Percentiles rank a stretch among this genome's conserved stretches.
Conservation (phyloP, 2,888 invertebrate genomes). For the Cheilosia pagana region DNA sequence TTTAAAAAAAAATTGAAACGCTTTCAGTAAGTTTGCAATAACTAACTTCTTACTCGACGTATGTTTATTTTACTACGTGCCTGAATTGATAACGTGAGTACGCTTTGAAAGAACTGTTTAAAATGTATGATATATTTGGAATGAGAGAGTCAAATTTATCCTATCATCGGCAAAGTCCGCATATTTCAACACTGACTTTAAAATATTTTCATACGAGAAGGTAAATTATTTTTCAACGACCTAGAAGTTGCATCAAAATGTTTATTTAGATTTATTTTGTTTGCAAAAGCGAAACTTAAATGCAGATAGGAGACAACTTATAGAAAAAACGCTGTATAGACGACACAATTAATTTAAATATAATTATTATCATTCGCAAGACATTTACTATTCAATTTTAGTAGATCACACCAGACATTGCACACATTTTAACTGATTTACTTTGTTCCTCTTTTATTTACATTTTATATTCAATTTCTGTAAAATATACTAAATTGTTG, state of each 20-base stretch:
- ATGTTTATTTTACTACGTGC: too few species aligned
- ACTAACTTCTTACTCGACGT: too few species aligned
- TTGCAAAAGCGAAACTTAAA: constrained; percentile 7
- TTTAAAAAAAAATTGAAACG: constrained; percentile 3
- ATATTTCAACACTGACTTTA: not conserved
- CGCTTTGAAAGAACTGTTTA: too few species aligned
- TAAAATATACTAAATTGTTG: constrained; percentile 15
- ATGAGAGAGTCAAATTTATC: too few species aligned
- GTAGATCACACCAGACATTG: constrained; percentile 74
- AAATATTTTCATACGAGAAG: not conserved
- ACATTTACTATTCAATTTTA: constrained; percentile 61
- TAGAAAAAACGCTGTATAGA: constrained; percentile 3
- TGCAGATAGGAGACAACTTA: not conserved
- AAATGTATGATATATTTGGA: too few species aligned
- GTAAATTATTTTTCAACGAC: not conserved
- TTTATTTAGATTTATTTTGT: constrained; percentile 28
- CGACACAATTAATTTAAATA: constrained; percentile 2
- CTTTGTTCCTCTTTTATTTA: constrained; percentile 39
- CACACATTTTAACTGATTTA: constrained; percentile 64
- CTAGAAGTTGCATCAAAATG: constrained; percentile 35
- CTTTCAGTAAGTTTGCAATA: not conserved
- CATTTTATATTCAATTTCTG: constrained; percentile 13
- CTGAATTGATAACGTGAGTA: too few species aligned
- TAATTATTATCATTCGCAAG: constrained; percentile 19
- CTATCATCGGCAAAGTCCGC: not conserved